Conservation (phyloP, 2,797 vertebrate species). For the Setipinna tenuifilis region DNA sequence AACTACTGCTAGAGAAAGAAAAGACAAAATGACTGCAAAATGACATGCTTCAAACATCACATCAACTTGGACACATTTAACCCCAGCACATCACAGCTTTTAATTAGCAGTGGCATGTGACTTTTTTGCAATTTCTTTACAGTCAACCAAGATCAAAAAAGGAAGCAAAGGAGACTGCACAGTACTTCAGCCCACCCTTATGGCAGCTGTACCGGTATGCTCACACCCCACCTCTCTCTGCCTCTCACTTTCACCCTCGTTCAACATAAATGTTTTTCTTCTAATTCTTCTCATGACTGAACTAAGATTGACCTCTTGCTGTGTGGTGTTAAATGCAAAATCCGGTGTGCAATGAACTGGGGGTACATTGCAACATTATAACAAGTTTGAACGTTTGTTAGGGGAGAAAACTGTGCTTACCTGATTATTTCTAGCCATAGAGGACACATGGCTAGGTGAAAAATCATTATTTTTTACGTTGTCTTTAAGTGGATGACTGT, state of each 20-base stretch:
- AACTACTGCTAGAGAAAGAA: neutral
- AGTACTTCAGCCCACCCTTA: conserved; percentile 82
- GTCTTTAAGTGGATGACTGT: too few relatives aligned
- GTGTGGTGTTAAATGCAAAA: neutral
- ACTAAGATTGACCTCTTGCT: neutral
- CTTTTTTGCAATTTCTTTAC: conserved; percentile 37
- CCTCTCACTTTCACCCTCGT: too few relatives aligned
- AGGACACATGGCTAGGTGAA: too few relatives aligned
- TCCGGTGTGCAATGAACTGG: too few relatives aligned
- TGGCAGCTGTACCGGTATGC: conserved; percentile 84
- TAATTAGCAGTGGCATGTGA: neutral
- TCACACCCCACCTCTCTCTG: neutral
- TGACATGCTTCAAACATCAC: too few relatives aligned
- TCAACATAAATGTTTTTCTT: neutral
- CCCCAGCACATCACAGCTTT: neutral
- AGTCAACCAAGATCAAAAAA: conserved; percentile 89
- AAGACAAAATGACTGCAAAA: neutral
- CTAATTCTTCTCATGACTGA: neutral
- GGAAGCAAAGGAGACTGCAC: conserved; percentile 85
- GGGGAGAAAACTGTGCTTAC: too few relatives aligned
- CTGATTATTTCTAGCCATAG: too few relatives aligned
- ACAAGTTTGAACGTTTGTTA: too few relatives aligned
- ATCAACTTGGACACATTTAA: neutral
- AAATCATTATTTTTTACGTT: too few relatives aligned
- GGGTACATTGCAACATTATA: too few relatives aligned